Evolutionary conservation across 2,888 invertebrate species (phyloP).

Genomic region (Cylindroiulus punctatus): DNA sequence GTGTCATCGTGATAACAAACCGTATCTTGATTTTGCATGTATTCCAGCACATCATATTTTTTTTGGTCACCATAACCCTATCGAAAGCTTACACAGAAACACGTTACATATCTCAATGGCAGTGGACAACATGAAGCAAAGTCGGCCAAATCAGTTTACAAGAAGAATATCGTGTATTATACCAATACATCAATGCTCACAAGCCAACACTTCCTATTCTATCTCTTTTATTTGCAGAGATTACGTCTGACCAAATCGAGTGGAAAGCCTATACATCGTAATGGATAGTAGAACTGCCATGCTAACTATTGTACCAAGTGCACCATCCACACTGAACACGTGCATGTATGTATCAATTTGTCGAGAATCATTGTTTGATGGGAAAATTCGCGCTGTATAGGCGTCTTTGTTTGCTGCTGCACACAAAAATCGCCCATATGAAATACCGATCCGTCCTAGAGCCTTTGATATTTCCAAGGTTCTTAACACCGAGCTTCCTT

Average conservation of each 20-base stretch:
- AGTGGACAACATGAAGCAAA: neutral
- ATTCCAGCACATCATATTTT: too few species aligned
- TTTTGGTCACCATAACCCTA: too few species aligned
- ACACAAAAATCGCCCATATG: neutral
- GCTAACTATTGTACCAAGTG: neutral
- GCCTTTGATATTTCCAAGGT: slow-evolving; percentile 6
- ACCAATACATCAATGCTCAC: too few species aligned
- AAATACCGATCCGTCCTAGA: neutral
- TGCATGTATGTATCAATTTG: neutral
- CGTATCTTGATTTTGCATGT: too few species aligned
- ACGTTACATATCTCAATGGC: too few species aligned
- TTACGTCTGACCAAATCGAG: too few species aligned
- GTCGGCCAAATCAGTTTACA: neutral
- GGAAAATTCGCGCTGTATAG: neutral
- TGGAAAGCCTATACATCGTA: too few species aligned
- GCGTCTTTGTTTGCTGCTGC: neutral
- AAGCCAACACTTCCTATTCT: too few species aligned
- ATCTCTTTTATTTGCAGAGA: too few species aligned
- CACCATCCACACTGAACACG: neutral
- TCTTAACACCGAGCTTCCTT: neutral
- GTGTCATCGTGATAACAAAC: too few species aligned
- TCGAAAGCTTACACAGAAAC: neutral
- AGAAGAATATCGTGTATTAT: too few species aligned
- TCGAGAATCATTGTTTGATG: neutral
- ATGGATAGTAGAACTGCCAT: neutral